phyloP scores from a whole-genome alignment of 2,797 vertebrate genomes.

The Sus cebifrons region DNA sequence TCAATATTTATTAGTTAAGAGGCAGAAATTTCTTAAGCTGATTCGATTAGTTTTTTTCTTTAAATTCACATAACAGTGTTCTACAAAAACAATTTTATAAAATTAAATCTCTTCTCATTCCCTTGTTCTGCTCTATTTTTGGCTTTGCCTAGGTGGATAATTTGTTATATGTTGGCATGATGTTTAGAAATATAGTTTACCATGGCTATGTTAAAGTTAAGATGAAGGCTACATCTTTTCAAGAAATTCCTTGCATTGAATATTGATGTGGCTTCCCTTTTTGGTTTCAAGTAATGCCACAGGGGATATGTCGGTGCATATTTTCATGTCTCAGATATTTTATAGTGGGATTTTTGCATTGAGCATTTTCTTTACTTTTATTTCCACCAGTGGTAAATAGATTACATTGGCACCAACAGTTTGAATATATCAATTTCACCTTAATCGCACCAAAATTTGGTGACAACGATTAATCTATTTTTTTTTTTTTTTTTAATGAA shows the following conservation, averaged over 20 bases:
- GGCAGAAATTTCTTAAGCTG: neutral
- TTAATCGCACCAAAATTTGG: neutral
- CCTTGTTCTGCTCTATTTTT: neutral
- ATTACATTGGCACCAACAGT: neutral
- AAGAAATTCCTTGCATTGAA: neutral
- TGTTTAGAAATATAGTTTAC: neutral
- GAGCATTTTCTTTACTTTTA: neutral
- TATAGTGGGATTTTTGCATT: neutral
- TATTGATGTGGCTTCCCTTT: neutral
- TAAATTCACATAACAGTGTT: neutral
- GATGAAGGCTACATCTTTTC: neutral
- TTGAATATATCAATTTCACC: neutral
- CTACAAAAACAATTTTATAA: neutral
- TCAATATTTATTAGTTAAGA: neutral
- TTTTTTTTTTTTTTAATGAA: neutral
- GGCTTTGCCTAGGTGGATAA: neutral
- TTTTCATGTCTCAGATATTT: neutral
- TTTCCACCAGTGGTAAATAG: neutral
- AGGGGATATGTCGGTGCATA: neutral
- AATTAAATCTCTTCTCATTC: neutral
- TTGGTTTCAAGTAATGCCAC: neutral
- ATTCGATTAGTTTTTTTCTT: neutral
- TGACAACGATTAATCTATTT: neutral
- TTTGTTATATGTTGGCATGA: neutral
- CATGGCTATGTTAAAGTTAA: neutral